Conservation (phyloP, 2,888 invertebrate species). For the Eupithecia pulchellata region DNA sequence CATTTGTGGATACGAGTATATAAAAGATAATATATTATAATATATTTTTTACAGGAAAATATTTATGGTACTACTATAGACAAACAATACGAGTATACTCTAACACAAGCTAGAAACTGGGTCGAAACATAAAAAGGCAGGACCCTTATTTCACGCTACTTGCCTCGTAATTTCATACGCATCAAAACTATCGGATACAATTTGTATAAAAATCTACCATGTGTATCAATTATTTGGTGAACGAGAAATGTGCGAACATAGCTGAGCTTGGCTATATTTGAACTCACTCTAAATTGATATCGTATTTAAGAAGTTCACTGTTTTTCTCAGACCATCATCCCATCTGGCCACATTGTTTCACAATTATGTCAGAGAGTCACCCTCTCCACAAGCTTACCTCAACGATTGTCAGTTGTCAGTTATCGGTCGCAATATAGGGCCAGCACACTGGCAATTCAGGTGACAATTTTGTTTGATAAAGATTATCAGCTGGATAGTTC, state of each 20-base stretch:
- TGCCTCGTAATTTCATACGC: conserved; percentile 42
- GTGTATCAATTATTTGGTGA: conserved; percentile 13
- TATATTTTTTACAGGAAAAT: not conserved
- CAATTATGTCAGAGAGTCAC: not conserved
- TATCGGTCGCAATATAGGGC: not conserved
- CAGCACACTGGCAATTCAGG: not conserved
- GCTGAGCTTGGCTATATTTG: too few relatives aligned
- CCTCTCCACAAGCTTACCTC: not conserved
- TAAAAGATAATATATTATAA: too few relatives aligned
- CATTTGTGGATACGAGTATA: too few relatives aligned
- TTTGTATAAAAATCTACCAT: conserved; percentile 31
- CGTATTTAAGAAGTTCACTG: too few relatives aligned
- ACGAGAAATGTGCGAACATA: not conserved
- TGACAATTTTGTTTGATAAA: not conserved
- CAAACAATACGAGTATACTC: conserved; percentile 16
- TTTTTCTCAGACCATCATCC: not conserved
- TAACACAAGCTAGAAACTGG: conserved; percentile 48
- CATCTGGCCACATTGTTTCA: not conserved
- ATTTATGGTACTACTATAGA: not conserved
- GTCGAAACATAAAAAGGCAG: conserved; percentile 54
- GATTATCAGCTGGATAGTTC: not conserved
- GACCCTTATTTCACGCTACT: conserved; percentile 65
- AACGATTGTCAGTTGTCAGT: not conserved
- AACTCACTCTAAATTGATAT: too few relatives aligned
- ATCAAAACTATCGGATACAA: conserved; percentile 43